Percentiles rank a stretch among this genome's conserved stretches.
Evolutionary conservation across 2,113 vertebrate species (phyloP).

Genomic region (Salvelinus sp.): DNA sequence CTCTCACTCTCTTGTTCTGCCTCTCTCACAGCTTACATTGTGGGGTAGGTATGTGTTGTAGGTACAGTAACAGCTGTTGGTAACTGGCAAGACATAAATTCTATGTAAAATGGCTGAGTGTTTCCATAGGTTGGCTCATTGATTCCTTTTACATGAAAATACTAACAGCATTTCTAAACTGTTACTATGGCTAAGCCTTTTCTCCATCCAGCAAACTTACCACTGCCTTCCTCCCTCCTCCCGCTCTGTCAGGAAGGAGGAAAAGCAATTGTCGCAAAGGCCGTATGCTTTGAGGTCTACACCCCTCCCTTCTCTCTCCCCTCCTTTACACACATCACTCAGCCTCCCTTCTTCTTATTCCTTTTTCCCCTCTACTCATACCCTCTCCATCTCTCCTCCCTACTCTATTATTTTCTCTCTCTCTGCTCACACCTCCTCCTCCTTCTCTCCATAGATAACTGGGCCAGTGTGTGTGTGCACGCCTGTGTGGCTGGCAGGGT

Average conservation of each 20-base stretch:
- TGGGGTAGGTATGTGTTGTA: not conserved
- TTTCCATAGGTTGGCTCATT: not conserved
- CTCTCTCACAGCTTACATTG: not conserved
- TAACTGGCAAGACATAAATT: not conserved
- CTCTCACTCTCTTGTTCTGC: not conserved
- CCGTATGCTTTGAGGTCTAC: not conserved
- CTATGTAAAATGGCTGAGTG: not conserved
- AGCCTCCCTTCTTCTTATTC: constrained; percentile 8
- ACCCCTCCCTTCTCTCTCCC: not conserved
- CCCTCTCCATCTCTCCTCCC: constrained; percentile 5
- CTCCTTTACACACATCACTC: not conserved
- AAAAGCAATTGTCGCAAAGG: not conserved
- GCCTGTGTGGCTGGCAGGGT: constrained; percentile 62
- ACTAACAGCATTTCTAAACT: not conserved
- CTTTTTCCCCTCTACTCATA: not conserved
- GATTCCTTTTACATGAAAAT: not conserved
- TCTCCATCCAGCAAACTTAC: not conserved
- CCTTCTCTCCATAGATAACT: constrained; percentile 37
- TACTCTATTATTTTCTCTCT: constrained; percentile 27
- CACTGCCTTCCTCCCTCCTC: not conserved
- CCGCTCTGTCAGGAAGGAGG: not conserved
- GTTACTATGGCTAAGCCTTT: not conserved
- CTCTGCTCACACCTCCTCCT: constrained; percentile 20
- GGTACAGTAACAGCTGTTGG: not conserved
- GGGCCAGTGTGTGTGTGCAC: constrained; percentile 60